Base-by-base conservation (phyloP, 2,888 invertebrate genomes). In the Phrixothrix hirtus region DNA sequence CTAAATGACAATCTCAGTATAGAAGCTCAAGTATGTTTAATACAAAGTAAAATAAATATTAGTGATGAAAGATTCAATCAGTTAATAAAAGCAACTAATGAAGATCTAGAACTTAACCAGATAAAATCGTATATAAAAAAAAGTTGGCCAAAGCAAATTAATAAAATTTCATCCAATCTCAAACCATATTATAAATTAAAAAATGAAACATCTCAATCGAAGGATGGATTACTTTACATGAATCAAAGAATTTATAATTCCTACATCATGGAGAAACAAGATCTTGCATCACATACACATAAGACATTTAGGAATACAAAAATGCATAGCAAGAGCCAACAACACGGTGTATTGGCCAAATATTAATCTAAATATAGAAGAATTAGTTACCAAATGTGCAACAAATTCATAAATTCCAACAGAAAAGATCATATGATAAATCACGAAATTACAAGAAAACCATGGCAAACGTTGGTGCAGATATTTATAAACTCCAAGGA, bases 281-380 rank as follows among this genome's bases (percentile, higher is more conserved):
- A 37, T 50, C 21, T 44, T 44, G 26, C 11, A 14, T 9, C 13
- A 41, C 12, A 49, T 49, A 17, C 42, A 49, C 16, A 42, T 36
- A 30, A 42, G 42, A 9, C 44, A 50, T 15, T 44, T 44, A 10
- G 50, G 38, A 5, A 38, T 44, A 11, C 7, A 36, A 15, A 50
- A 50, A 36, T 44, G 32, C 12, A 36, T 26, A 17, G 9, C 11
- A 14, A n/a, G n/a, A n/a, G n/a, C n/a, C n/a, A n/a, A n/a, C n/a
- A n/a, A n/a, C n/a, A n/a, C n/a, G n/a, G n/a, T 1, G 30, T 53
- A 42, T 35, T 47, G 53, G 46, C 50, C 46, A 10, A n/a, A 17
- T 10, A 35, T 35, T 14, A 35, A 35, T 14, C 13, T 7, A 34
- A 15, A 34, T 1, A 34, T 34, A 4, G 14, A 12, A 15, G 9